These are phyloP conservation scores for Pachycephus smyrnensis DNA, from an alignment of 2,888 invertebrate genomes.

Conservation along the genomic window DNA sequence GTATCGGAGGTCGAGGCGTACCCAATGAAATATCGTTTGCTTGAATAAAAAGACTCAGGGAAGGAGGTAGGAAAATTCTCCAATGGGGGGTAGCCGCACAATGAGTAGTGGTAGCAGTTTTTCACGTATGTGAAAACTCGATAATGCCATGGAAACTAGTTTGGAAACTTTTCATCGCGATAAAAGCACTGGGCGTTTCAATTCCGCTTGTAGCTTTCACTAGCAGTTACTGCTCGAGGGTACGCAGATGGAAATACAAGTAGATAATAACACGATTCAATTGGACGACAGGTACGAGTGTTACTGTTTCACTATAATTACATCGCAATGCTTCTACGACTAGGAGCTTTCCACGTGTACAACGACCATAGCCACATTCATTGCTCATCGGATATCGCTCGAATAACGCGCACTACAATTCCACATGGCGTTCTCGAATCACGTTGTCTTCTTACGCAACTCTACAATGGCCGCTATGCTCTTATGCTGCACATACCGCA, in stretches of 20 bases:
- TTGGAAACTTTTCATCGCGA: not conserved
- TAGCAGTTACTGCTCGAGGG: not conserved
- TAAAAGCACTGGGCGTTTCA: not conserved
- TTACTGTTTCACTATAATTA: not conserved
- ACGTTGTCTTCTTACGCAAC: not conserved
- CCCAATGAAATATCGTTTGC: not conserved
- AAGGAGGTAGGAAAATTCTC: not conserved
- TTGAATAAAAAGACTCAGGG: not conserved
- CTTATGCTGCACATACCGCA: not conserved
- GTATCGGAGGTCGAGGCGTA: not conserved
- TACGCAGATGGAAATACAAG: conserved; percentile 6
- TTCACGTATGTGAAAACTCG: not conserved
- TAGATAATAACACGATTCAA: not conserved
- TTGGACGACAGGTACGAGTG: conserved; percentile 1
- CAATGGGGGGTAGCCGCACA: not conserved
- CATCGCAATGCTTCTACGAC: not conserved
- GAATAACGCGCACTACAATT: not conserved
- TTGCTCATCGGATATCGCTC: not conserved
- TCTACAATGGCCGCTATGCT: not conserved
- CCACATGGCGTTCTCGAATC: not conserved
- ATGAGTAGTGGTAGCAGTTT: not conserved
- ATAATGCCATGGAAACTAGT: not conserved
- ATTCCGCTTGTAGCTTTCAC: not conserved
- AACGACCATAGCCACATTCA: not conserved
- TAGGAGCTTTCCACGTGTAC: not conserved